Conservation (phyloP, 1,140 invertebrate species). For the Scaptomyza montana region DNA sequence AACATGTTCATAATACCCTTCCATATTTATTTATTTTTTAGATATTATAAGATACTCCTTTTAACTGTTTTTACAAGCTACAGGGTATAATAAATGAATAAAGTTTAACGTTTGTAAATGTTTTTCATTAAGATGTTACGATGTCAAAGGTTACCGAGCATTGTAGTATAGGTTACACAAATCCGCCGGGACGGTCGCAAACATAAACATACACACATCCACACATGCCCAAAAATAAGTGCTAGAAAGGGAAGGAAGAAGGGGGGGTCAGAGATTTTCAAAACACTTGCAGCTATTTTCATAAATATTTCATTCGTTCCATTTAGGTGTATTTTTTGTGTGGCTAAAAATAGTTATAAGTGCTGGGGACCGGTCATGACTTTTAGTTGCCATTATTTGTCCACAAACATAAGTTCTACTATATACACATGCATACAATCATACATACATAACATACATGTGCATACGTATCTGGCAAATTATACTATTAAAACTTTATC, state of each 20-base stretch:
- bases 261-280: neutral
- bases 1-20: too few relatives aligned
- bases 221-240: neutral
- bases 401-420: neutral
- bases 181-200: too few relatives aligned
- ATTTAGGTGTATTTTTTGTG: conserved; percentile 12
- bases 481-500: conserved; percentile 70
- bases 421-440: neutral
- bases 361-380: conserved; percentile 1
- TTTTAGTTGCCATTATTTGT: conserved; percentile 4
- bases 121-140: conserved; percentile 26
- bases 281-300: conserved; percentile 54
- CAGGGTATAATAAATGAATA: conserved; percentile 7
- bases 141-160: conserved; percentile 20
- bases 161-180: conserved; percentile 5
- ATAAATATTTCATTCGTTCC: conserved; percentile 40
- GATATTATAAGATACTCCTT: too few relatives aligned
- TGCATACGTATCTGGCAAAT: conserved; percentile 50
- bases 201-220: neutral
- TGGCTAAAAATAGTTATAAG: conserved; percentile 26
- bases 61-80: neutral
- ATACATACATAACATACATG: too few relatives aligned
- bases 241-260: neutral
- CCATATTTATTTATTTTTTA: too few relatives aligned
- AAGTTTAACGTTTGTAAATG: conserved; percentile 14